phyloP scores from a whole-genome alignment of 1,140 invertebrate genomes.

The Platyscapa corneri region DNA sequence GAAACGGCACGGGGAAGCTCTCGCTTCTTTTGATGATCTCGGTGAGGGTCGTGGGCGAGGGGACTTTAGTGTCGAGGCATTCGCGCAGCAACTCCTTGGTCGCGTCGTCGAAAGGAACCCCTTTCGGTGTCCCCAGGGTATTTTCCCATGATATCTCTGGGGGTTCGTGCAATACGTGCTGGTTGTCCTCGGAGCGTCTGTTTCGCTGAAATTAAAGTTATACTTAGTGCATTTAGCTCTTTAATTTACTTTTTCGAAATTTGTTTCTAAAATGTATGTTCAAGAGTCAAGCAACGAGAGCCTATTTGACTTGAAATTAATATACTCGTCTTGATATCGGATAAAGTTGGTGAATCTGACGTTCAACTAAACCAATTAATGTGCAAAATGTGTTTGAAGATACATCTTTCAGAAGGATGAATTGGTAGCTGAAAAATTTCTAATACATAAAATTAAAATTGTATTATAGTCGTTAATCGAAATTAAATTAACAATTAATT shows the following conservation, averaged over 20 bases:
- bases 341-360: no score
- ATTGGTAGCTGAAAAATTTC: no score
- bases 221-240: not conserved
- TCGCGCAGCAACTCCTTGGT: constrained; percentile 63
- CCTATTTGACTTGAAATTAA: not conserved
- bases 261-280: not conserved
- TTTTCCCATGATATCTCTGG: constrained; percentile 69
- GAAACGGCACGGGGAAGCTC: constrained; percentile 70
- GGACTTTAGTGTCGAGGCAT: constrained; percentile 60
- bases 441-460: no score
- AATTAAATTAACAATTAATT: no score
- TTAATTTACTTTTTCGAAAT: not conserved
- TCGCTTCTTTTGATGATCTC: constrained; percentile 71
- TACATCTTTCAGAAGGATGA: not conserved
- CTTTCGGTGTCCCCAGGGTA: constrained; percentile 62
- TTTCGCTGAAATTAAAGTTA: constrained; percentile 47
- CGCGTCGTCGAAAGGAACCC: constrained; percentile 66
- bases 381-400: not conserved
- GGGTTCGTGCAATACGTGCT: constrained; percentile 55
- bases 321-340: no score
- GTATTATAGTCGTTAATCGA: no score
- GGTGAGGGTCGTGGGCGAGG: constrained; percentile 60
- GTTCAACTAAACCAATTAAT: not conserved
- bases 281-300: not conserved
- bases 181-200: constrained; percentile 12